Conservation (phyloP, 2,888 invertebrate genomes). For the Drosophila tripunctata region DNA sequence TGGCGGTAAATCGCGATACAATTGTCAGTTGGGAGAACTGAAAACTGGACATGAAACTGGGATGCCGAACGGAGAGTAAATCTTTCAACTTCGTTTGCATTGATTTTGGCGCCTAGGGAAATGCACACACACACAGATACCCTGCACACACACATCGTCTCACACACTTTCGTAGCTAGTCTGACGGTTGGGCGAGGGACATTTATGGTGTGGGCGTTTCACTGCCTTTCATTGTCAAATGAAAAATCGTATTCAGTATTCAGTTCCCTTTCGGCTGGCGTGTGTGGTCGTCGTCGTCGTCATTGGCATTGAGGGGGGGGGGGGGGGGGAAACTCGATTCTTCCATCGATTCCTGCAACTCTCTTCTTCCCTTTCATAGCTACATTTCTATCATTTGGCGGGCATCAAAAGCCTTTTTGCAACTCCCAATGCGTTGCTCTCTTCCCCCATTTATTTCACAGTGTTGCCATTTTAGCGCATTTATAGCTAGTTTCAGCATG, state of each 20-base stretch:
- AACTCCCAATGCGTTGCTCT: slow-evolving; percentile 62
- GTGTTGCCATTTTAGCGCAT: no score
- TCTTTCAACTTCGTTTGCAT: slow-evolving; percentile 71
- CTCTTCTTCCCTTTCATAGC: not conserved
- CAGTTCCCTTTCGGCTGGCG: slow-evolving; percentile 42
- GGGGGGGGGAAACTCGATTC: not conserved
- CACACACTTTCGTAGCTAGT: slow-evolving; percentile 11
- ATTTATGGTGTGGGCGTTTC: slow-evolving; percentile 73
- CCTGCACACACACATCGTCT: slow-evolving; percentile 29
- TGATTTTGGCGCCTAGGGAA: slow-evolving; percentile 68
- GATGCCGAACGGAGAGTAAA: slow-evolving; percentile 16
- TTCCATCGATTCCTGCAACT: not conserved
- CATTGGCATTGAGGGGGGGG: no score
- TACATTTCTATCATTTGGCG: slow-evolving; percentile 48
- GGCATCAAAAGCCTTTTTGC: slow-evolving; percentile 53
- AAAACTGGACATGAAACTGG: slow-evolving; percentile 1
- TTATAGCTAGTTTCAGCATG: no score
- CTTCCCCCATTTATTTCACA: not conserved
- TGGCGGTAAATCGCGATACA: slow-evolving; percentile 75
- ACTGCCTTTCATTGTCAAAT: slow-evolving; percentile 69
- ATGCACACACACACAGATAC: not conserved
- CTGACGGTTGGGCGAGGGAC: slow-evolving; percentile 22
- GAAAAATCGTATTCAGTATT: slow-evolving; percentile 71
- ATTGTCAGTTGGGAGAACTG: slow-evolving; percentile 56
- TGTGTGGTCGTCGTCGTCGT: slow-evolving; percentile 45